These are phyloP conservation scores for Orthosia cruda DNA, from an alignment of 2,888 invertebrate species.

Conservation along the genomic window DNA sequence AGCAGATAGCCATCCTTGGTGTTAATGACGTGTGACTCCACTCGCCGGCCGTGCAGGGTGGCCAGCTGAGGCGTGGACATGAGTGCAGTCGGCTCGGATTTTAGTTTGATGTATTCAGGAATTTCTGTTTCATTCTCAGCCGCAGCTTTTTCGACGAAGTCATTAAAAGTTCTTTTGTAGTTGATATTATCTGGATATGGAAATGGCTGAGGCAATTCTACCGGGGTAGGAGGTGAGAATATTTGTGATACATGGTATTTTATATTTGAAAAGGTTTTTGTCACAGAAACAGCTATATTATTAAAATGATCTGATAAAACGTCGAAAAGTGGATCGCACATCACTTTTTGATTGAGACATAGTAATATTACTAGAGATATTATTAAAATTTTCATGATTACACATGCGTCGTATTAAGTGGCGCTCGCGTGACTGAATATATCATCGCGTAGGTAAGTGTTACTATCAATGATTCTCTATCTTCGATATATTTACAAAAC, in stretches of 20 bases:
- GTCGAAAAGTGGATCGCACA: conserved; percentile 68
- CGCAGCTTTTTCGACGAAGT: conserved; percentile 68
- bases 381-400: conserved; percentile 61
- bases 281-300: conserved; percentile 65
- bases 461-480: conserved; percentile 25
- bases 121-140: conserved; percentile 59
- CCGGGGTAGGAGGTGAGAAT: conserved; percentile 27
- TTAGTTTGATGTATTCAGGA: conserved; percentile 66
- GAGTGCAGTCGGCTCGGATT: conserved; percentile 72
- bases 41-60: conserved; percentile 76
- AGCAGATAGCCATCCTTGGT: conserved; percentile 83
- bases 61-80: conserved; percentile 81
- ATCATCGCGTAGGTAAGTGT: conserved; percentile 36
- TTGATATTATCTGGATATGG: not conserved
- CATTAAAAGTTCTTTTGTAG: conserved; percentile 65
- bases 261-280: conserved; percentile 62
- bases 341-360: conserved; percentile 64
- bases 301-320: conserved; percentile 66
- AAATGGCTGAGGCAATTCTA: not conserved
- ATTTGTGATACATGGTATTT: conserved; percentile 61
- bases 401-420: conserved; percentile 34
- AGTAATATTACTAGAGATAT: conserved; percentile 54
- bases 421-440: conserved; percentile 45
- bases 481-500: conserved; percentile 55
- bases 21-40: conserved; percentile 80